Evolutionary conservation across 2,888 invertebrate genomes (phyloP).

Genomic region (Epinotia brunnichana): DNA sequence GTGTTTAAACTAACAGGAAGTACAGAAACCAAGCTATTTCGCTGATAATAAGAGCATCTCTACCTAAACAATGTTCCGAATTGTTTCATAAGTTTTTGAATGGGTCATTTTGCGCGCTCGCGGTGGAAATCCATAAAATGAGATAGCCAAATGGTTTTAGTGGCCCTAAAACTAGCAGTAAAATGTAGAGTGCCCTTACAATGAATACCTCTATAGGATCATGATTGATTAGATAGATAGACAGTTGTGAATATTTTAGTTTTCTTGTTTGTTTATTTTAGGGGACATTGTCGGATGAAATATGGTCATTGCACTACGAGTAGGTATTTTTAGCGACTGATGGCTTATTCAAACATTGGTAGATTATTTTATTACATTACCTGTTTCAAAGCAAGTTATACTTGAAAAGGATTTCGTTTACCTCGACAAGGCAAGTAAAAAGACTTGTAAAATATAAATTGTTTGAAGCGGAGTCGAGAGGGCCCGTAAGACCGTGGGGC

Average conservation of each 20-base stretch:
- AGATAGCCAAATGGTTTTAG: conserved; percentile 77
- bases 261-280: background rate
- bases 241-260: conserved; percentile 55
- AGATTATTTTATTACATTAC: background rate
- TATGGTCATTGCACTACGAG: background rate
- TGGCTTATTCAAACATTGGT: background rate
- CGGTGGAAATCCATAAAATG: conserved; percentile 73
- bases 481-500: conserved; percentile 67
- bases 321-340: background rate
- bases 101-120: conserved; percentile 59
- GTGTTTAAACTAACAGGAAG: conserved; percentile 11
- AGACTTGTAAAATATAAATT: conserved; percentile 28
- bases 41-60: conserved; percentile 21
- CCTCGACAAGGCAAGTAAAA: conserved; percentile 2
- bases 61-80: conserved; percentile 52
- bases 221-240: conserved; percentile 67
- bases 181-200: conserved; percentile 71
- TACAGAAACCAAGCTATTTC: conserved; percentile 5
- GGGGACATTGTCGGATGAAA: background rate
- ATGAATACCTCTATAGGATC: conserved; percentile 76
- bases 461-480: conserved; percentile 47
- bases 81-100: conserved; percentile 68
- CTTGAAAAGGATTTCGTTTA: conserved; percentile 3
- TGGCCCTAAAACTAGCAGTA: conserved; percentile 75
- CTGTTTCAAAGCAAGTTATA: background rate